Base-by-base conservation (phyloP, 2,888 invertebrate genomes). In the Melieria picta region DNA sequence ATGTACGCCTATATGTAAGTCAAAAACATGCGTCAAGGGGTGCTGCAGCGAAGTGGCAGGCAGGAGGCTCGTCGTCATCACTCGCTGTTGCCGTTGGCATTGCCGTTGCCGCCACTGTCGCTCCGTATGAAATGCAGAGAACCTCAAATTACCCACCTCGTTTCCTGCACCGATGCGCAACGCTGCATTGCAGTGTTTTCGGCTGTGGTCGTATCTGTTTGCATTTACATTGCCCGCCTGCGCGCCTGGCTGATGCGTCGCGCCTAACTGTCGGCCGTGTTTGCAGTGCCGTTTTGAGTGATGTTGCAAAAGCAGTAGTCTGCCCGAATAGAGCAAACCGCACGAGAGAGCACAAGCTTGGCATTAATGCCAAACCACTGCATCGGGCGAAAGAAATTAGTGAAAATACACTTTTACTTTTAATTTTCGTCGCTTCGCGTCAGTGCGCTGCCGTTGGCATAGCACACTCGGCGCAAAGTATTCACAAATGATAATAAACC, bases 351-450 rank as follows among this genome's bases (percentile, higher is more conserved):
- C 13, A 7, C 9, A 52, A 7, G 52, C 13, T 52, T 52, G 48
- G 56, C n/a, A 56, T 63, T 47, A 62, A 63, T 57, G 46, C 63
- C n/a, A 63, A 69, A 70, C 65, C 43, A 58, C 52, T 48, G 58
- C 57, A 65, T 61, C 74, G 73, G 72, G 72, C 57, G 64, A 74
- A 83, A 80, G 79, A 84, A 83, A 83, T 82, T 82, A 83, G 84
- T 84, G 84, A 84, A 84, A 84, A 84, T 84, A 80, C 83, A 84
- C 84, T 84, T 84, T 84, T 84, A 84, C 84, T 84, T 84, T 84
- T 82, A 79, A 82, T 66, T 75, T 76, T 76, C 69, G 65, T 75
- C 66, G 58, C 68, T 9, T 50, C 45, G 45, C 47, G 52, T 76
- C 77, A 78, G 72, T 80, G 77, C 77, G 60, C 71, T 55, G 69